A percentile compares a stretch with the other conserved stretches of the same genome.
These are phyloP conservation scores for Jacana jacana DNA, from an alignment of 2,113 vertebrate genomes.

Conservation along the genomic window DNA sequence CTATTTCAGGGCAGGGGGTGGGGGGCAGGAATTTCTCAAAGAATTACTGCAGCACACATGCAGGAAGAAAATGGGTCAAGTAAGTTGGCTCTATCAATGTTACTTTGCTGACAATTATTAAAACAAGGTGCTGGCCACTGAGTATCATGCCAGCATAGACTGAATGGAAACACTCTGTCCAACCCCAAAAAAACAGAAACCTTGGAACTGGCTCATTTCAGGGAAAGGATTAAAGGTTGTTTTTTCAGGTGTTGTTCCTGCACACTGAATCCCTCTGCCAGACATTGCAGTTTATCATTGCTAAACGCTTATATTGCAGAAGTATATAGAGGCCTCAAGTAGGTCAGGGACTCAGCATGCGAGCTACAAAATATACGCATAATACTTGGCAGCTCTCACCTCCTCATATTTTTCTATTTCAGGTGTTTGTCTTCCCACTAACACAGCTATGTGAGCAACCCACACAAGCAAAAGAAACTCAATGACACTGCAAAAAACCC, in stretches of 20 bases:
- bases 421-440: background rate
- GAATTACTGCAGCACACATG: background rate
- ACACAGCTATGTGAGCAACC: background rate
- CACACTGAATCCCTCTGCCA: background rate
- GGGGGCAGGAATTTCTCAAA: background rate
- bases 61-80: background rate
- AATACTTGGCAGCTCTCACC: background rate
- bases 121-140: background rate
- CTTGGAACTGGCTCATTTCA: background rate
- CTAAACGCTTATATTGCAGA: background rate
- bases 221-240: background rate
- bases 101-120: background rate
- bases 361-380: background rate
- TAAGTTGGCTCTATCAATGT: background rate
- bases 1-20: background rate
- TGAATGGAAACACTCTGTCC: background rate
- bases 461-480: background rate
- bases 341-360: background rate
- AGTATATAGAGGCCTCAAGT: background rate
- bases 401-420: conserved; percentile 35
- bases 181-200: background rate
- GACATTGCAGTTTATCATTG: background rate
- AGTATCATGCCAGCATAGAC: background rate
- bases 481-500: background rate
- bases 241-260: background rate